These are phyloP conservation scores for Bombyx mandarina DNA, from an alignment of 1,140 invertebrate genomes.

Conservation along the genomic window DNA sequence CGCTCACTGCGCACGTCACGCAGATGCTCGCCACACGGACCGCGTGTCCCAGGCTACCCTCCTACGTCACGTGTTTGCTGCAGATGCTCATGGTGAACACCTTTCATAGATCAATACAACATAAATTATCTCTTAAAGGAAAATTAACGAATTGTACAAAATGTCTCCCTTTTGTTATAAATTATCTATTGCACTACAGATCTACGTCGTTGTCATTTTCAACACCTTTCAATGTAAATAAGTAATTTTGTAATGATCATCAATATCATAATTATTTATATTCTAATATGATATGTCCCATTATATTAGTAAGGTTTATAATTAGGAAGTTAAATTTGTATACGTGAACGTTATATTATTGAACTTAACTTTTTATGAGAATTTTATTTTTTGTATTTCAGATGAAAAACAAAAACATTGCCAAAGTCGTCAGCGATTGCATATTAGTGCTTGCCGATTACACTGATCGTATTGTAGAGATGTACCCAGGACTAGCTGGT, in stretches of 20 bases:
- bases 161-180: too few relatives aligned
- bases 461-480: constrained; percentile 78
- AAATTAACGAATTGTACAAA: background rate
- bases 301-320: too few relatives aligned
- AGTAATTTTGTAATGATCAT: too few relatives aligned
- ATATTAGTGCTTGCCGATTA: constrained; percentile 87
- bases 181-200: too few relatives aligned
- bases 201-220: too few relatives aligned
- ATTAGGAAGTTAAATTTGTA: too few relatives aligned
- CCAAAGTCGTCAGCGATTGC: constrained; percentile 90
- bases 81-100: constrained; percentile 82
- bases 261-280: too few relatives aligned
- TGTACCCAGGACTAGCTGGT: constrained; percentile 84
- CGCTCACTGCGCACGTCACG: constrained; percentile 77
- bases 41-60: constrained; percentile 61
- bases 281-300: too few relatives aligned
- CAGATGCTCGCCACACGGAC: constrained; percentile 44
- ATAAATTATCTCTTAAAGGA: background rate
- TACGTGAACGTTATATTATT: background rate
- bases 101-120: background rate
- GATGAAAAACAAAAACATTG: constrained; percentile 88
- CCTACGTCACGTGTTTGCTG: constrained; percentile 89
- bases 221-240: too few relatives aligned
- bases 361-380: too few relatives aligned
- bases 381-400: constrained; percentile 54